Percentiles rank a stretch among this genome's conserved stretches.
These are phyloP conservation scores for Odontocolon sp. DNA, from an alignment of 2,888 invertebrate genomes.

Conservation along the genomic window DNA sequence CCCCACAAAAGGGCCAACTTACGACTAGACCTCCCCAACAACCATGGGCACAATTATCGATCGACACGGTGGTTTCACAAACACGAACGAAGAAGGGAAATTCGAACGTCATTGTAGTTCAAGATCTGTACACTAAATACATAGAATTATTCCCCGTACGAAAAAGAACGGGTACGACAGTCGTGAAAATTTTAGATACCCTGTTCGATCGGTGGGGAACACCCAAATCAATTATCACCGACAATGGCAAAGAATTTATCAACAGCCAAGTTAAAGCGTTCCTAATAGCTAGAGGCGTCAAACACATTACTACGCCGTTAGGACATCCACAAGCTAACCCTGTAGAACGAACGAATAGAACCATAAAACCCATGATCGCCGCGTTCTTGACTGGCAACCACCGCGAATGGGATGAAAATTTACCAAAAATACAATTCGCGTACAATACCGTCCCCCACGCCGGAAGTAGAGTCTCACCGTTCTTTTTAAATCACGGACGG, in stretches of 20 bases:
- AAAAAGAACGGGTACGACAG: background rate
- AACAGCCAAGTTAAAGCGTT: slow-evolving; percentile 44
- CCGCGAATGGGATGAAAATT: slow-evolving; percentile 48
- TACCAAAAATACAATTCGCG: slow-evolving; percentile 49
- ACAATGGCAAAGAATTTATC: slow-evolving; percentile 49
- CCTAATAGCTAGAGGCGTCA: slow-evolving; percentile 38
- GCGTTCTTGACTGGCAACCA: slow-evolving; percentile 45
- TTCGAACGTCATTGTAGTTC: slow-evolving; percentile 1
- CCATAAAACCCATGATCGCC: slow-evolving; percentile 31
- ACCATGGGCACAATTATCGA: slow-evolving; percentile 32
- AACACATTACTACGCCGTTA: slow-evolving; percentile 39
- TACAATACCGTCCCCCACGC: too few species aligned
- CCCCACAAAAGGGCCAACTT: background rate
- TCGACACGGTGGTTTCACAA: slow-evolving; percentile 16
- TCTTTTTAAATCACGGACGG: slow-evolving; percentile 40
- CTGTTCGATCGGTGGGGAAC: slow-evolving; percentile 44
- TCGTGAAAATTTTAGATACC: slow-evolving; percentile 30
- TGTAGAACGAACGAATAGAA: slow-evolving; percentile 46
- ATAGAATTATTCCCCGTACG: slow-evolving; percentile 33
- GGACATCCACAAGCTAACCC: slow-evolving; percentile 55
- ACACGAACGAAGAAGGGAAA: slow-evolving; percentile 36
- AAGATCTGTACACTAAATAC: slow-evolving; percentile 28
- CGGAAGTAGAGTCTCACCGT: slow-evolving; percentile 31
- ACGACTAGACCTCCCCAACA: slow-evolving; percentile 10
- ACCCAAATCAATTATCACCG: slow-evolving; percentile 36